Evolutionary conservation across 37 sponge, comb jelly and placozoan species (phyloP).

Genomic region (Geodia barretti): DNA sequence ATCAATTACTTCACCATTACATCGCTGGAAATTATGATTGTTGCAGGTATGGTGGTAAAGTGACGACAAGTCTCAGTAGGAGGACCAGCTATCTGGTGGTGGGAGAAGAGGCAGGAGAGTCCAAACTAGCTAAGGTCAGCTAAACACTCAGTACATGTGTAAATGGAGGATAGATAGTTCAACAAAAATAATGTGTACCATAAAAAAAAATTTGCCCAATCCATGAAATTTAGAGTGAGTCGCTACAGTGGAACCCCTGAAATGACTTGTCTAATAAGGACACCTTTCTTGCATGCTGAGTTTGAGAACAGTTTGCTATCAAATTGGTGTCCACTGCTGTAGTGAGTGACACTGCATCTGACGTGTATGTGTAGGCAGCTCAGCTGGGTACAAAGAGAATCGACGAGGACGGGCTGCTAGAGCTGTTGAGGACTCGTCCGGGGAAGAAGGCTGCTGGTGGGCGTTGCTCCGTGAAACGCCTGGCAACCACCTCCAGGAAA

Average conservation of each 20-base stretch:
- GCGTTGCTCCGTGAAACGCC: not conserved
- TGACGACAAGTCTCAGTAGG: constrained; percentile 81
- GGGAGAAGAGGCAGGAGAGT: constrained; percentile 87
- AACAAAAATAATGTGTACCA: no score
- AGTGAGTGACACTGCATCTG: no score
- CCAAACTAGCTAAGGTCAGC: constrained; percentile 81
- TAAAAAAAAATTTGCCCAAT: no score
- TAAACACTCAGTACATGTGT: not conserved
- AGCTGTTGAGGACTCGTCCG: constrained; percentile 70
- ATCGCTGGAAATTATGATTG: no score
- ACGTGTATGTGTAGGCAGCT: no score
- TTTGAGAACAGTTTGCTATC: no score
- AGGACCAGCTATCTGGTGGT: constrained; percentile 88
- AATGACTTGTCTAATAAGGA: no score
- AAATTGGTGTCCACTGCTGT: no score
- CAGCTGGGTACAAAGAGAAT: constrained; percentile 66
- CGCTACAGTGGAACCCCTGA: no score
- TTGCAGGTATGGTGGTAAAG: constrained; percentile 83
- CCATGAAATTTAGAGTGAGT: no score
- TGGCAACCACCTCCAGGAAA: not conserved
- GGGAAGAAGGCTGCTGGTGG: constrained; percentile 12
- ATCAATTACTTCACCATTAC: no score
- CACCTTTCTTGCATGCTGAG: no score
- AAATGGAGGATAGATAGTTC: not conserved
- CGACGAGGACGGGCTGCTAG: constrained; percentile 87